Evolutionary conservation across 2,888 invertebrate species (phyloP).

Genomic region (Prionchulus punctatus): DNA sequence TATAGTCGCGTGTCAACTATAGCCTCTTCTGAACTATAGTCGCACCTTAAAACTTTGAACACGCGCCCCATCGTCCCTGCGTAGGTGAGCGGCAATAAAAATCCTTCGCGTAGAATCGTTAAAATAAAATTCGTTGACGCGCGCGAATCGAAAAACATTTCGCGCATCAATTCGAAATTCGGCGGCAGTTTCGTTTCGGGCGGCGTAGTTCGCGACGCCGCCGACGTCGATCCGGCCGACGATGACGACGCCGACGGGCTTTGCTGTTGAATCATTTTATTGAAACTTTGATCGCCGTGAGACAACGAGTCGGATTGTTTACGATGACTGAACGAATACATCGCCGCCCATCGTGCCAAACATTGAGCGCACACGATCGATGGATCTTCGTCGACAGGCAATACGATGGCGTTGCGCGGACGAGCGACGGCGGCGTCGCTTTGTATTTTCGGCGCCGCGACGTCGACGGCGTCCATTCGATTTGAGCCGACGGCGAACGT

Average conservation of each 20-base stretch:
- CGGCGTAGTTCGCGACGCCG: neutral
- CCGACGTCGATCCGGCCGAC: neutral
- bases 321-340: slow-evolving; percentile 5
- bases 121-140: slow-evolving; percentile 13
- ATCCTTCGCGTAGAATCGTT: slow-evolving; percentile 12
- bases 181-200: slow-evolving; percentile 8
- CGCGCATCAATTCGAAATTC: slow-evolving; percentile 8
- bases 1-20: too few relatives aligned
- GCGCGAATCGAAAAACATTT: neutral
- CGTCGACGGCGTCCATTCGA: neutral
- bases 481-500: neutral
- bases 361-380: neutral
- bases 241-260: neutral
- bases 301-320: neutral
- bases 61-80: slow-evolving; percentile 2
- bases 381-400: neutral
- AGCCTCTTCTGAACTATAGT: too few relatives aligned
- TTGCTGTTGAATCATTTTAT: neutral
- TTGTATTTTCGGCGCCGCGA: neutral
- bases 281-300: neutral
- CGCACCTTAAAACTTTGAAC: neutral
- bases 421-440: neutral
- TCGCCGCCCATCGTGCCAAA: slow-evolving; percentile 3
- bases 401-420: neutral
- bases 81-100: slow-evolving; percentile 6